phyloP scores from a whole-genome alignment of 2,888 invertebrate genomes.

The Steromphala cineraria region DNA sequence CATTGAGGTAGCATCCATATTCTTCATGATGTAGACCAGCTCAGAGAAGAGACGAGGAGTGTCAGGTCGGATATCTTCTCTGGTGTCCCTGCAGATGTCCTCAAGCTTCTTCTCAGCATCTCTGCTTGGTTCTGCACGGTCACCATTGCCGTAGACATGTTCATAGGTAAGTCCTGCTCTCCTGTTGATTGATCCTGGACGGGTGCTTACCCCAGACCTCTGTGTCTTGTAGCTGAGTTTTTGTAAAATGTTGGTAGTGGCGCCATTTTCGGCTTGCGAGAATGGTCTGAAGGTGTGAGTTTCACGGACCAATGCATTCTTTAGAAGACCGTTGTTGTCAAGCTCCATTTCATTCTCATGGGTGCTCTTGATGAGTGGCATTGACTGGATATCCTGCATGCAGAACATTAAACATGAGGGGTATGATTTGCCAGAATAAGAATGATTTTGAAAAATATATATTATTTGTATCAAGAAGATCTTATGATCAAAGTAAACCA shows the following conservation, averaged over 20 bases:
- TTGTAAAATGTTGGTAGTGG: constrained; percentile 75
- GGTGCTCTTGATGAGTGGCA: constrained; percentile 76
- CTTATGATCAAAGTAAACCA: not conserved
- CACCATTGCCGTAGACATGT: constrained; percentile 35
- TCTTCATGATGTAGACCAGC: constrained; percentile 74
- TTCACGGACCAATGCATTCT: constrained; percentile 82
- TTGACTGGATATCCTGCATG: constrained; percentile 59
- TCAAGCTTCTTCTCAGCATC: constrained; percentile 53
- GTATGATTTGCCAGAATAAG: not conserved
- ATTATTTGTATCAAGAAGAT: not conserved
- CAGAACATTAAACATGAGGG: not conserved
- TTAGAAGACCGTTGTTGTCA: constrained; percentile 81
- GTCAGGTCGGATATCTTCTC: constrained; percentile 73
- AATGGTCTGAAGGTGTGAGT: constrained; percentile 85
- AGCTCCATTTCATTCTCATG: constrained; percentile 82
- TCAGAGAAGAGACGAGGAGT: constrained; percentile 76
- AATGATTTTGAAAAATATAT: too few relatives aligned
- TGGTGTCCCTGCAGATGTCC: constrained; percentile 59
- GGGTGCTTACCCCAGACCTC: constrained; percentile 7
- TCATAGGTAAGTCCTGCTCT: constrained; percentile 37
- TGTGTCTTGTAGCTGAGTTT: constrained; percentile 53
- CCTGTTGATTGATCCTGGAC: constrained; percentile 11
- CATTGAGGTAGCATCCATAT: constrained; percentile 71
- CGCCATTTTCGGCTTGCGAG: constrained; percentile 78
- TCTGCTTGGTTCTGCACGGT: constrained; percentile 24